Base-by-base conservation (phyloP, 2,888 invertebrate genomes). In the Temnothorax rugatulus region DNA sequence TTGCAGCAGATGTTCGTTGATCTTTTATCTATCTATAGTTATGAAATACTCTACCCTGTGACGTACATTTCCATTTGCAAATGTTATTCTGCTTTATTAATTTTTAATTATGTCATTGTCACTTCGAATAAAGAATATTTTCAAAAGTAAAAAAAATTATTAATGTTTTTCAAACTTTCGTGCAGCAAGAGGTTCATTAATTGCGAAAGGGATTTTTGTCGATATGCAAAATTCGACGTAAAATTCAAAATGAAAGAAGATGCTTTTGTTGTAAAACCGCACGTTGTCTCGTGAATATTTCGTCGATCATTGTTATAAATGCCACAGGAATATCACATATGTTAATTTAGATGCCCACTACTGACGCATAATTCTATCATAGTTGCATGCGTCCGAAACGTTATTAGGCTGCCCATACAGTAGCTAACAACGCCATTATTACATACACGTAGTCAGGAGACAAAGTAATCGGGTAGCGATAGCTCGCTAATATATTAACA, bases 321-420 rank as follows among this genome's bases (percentile, higher is more conserved):
- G 44, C 15, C 15, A 7, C 4, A 2, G 50, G 18, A 71, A 47
- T 38, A 79, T 79, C 15, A 15, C 25, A 21, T 57, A 34, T 59
- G 29, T 47, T 79, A 79, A 79, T 79, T 82, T 73, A 50, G 8
- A 66, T 52, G 18, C 25, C 15, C 7, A 44, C 74, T 21, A 57
- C 11, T 82, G 13, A 54, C 50, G 21, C 38, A 29, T 21, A 29
- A 41, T 54, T 82, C 79, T 52, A 50, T 61, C 41, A 34, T 54
- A 64, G 66, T 50, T 64, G 44, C 52, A 34, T 41, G 47, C 69
- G 13, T 66, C 47, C 21, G 76, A 82, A 83, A 69, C 79, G 84
- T 52, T 79, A 85, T 85, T 57, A 73, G 73, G 11, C 68, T 68
- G 0, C 38, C 74, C 44, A 68, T 82, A 52, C 54, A 85, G 57